Evolutionary conservation across 2,113 vertebrate genomes (phyloP).

Genomic region (Sorex fumeus): DNA sequence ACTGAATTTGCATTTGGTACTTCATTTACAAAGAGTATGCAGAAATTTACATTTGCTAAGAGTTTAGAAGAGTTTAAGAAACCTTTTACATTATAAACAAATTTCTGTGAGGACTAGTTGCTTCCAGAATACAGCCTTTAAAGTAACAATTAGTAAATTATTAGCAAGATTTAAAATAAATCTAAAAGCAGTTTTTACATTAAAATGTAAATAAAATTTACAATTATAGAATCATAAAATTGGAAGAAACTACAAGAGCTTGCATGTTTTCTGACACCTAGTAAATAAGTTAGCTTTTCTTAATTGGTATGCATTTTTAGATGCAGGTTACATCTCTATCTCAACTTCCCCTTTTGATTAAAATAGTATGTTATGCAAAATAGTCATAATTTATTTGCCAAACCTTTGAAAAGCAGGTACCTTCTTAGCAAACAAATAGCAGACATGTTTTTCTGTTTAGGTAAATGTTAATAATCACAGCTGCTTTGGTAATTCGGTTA

Average conservation of each 20-base stretch:
- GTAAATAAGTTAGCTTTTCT: constrained; percentile 43
- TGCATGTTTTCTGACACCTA: not conserved
- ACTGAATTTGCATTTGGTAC: not conserved
- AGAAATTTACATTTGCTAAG: constrained; percentile 28
- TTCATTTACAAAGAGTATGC: constrained; percentile 20
- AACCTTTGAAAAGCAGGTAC: constrained; percentile 79
- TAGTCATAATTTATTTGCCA: constrained; percentile 59
- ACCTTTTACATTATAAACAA: constrained; percentile 49
- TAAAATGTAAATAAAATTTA: constrained; percentile 72
- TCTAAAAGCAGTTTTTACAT: constrained; percentile 58
- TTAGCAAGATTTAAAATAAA: constrained; percentile 39
- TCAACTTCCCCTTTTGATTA: constrained; percentile 54
- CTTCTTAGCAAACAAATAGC: constrained; percentile 78
- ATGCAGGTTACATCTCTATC: constrained; percentile 22
- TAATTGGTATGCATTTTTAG: constrained; percentile 47
- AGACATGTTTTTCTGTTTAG: constrained; percentile 83
- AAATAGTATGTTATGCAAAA: constrained; percentile 58
- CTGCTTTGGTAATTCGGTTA: constrained; percentile 83
- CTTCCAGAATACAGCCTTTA: constrained; percentile 63
- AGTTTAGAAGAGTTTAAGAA: constrained; percentile 33
- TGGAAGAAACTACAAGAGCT: constrained; percentile 18
- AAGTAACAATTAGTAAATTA: constrained; percentile 61
- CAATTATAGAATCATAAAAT: constrained; percentile 49
- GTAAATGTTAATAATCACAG: constrained; percentile 84
- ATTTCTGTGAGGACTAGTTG: constrained; percentile 47